Conservation (phyloP, 35 echinoderm and acorn worm genomes). For the Apostichopus japonicus region DNA sequence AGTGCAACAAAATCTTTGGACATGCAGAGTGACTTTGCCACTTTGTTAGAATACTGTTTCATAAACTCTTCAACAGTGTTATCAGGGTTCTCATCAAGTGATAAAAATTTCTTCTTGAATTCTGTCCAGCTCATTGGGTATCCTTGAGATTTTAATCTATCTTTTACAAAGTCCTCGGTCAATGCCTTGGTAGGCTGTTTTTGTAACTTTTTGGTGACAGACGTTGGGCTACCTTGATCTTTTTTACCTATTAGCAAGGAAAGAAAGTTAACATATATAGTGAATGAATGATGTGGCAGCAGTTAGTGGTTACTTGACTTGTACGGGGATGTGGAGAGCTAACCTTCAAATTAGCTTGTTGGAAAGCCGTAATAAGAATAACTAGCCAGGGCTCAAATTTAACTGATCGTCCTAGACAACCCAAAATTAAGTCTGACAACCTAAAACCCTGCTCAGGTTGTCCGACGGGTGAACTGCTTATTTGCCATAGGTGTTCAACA, state of each 20-base stretch:
- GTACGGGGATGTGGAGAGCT: too few species aligned
- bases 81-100: not conserved
- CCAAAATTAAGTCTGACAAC: too few species aligned
- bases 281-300: too few species aligned
- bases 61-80: conserved; percentile 3
- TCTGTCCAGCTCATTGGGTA: conserved; percentile 38
- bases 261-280: not conserved
- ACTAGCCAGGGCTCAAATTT: too few species aligned
- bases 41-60: not conserved
- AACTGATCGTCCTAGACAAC: too few species aligned
- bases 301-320: too few species aligned
- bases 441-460: too few species aligned
- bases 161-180: not conserved
- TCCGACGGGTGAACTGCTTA: too few species aligned
- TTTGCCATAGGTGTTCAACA: too few species aligned
- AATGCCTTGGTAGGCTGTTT: not conserved
- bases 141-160: not conserved
- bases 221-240: not conserved
- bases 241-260: not conserved
- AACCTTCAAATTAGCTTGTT: too few species aligned
- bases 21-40: not conserved
- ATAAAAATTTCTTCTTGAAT: conserved; percentile 30
- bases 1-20: conserved; percentile 36
- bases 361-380: too few species aligned
- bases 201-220: not conserved